Conservation (phyloP, 2,797 vertebrate species). For the Hypotaenidia philippensis region DNA sequence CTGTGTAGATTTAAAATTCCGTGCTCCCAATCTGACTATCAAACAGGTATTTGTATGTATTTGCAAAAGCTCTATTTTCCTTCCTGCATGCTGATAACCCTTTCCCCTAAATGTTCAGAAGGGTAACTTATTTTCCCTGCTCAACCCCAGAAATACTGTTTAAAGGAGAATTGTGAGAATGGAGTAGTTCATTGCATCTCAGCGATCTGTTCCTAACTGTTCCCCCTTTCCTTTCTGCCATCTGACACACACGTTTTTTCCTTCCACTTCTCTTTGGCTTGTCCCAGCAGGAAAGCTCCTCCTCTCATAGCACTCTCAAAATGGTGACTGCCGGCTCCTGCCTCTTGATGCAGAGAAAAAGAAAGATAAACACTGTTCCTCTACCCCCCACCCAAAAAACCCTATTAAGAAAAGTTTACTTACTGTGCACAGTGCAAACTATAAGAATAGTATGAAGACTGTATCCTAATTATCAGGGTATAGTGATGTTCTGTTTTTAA, state of each 20-base stretch:
- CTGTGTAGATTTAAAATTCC: background rate
- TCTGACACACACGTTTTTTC: background rate
- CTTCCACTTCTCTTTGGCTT: background rate
- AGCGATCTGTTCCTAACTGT: background rate
- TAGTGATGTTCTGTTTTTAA: slow-evolving; percentile 9
- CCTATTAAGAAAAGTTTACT: background rate
- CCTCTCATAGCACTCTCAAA: background rate
- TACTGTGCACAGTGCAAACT: background rate
- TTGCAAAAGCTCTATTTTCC: background rate
- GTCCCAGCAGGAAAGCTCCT: background rate
- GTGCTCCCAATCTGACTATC: background rate
- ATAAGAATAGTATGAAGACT: slow-evolving; percentile 28
- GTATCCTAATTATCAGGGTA: slow-evolving; percentile 28
- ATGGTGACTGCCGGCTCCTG: background rate
- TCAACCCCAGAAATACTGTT: background rate
- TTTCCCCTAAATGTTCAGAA: background rate
- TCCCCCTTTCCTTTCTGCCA: background rate
- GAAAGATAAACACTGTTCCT: background rate
- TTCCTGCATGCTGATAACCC: background rate
- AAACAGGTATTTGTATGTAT: background rate
- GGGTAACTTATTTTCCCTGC: background rate
- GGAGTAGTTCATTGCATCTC: background rate
- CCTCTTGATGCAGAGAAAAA: background rate
- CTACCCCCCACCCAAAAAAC: rapidly evolving
- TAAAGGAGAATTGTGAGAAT: background rate